Evolutionary conservation across 2,797 vertebrate genomes (phyloP).

Genomic region (Benthosema pterotum): DNA sequence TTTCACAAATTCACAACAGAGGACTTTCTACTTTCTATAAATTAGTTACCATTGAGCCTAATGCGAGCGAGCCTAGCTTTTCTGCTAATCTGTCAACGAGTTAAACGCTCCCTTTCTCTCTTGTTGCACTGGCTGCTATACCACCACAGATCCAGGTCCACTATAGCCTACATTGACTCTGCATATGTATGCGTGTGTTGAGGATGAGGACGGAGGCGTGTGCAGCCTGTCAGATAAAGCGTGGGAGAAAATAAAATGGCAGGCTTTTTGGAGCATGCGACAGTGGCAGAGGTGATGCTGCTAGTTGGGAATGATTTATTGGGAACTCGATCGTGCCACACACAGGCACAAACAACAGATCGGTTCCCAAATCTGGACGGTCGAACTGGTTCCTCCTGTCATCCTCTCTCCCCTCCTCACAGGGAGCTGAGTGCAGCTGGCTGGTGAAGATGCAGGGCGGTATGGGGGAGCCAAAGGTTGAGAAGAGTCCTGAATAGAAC

Average conservation of each 20-base stretch:
- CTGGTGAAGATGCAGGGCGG: neutral
- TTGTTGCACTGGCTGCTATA: slow-evolving; percentile 1
- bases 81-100: too few relatives aligned
- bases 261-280: neutral
- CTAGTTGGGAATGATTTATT: neutral
- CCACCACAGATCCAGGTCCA: slow-evolving; percentile 1
- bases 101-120: neutral
- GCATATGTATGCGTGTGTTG: slow-evolving; percentile 3
- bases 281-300: neutral
- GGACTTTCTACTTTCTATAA: too few relatives aligned
- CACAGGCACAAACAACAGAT: neutral
- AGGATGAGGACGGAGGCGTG: neutral
- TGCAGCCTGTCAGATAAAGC: slow-evolving; percentile 12
- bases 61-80: too few relatives aligned
- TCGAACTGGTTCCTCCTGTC: too few relatives aligned
- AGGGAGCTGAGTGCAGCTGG: slow-evolving; percentile 20
- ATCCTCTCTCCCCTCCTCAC: too few relatives aligned
- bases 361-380: too few relatives aligned
- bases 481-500: slow-evolving; percentile 32
- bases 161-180: neutral
- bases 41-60: too few relatives aligned
- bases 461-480: slow-evolving; percentile 32
- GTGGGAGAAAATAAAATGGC: slow-evolving; percentile 1
- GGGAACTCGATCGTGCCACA: neutral
- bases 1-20: too few relatives aligned